These are phyloP conservation scores for Ispidina lecontei DNA, from an alignment of 2,797 vertebrate species.

Conservation along the genomic window DNA sequence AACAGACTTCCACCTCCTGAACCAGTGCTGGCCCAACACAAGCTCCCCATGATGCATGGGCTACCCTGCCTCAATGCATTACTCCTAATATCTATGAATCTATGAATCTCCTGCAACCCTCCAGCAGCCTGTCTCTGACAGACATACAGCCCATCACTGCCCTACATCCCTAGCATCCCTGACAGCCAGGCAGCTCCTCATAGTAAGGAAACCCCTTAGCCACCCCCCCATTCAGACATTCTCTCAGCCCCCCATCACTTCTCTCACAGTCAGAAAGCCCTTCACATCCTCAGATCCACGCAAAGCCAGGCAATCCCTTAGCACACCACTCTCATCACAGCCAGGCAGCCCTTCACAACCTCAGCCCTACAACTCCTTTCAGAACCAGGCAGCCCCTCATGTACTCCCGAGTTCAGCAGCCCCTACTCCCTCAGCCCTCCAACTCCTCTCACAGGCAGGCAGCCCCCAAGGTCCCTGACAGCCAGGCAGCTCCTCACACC, in stretches of 20 bases:
- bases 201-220: not conserved
- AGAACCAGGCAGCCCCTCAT: not conserved
- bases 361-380: not conserved
- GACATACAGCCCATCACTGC: not conserved
- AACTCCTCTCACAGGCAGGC: too few species aligned
- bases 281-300: not conserved
- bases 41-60: fast-evolving
- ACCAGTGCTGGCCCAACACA: fast-evolving
- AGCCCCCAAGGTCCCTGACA: not conserved
- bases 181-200: not conserved
- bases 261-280: not conserved
- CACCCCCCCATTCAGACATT: too few species aligned
- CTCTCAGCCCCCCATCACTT: not conserved
- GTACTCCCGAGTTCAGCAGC: not conserved
- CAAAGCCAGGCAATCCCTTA: not conserved
- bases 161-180: not conserved
- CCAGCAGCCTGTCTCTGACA: not conserved
- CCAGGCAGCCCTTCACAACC: not conserved
- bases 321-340: not conserved
- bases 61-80: not conserved
- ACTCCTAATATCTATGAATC: not conserved
- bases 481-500: too few species aligned
- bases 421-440: not conserved
- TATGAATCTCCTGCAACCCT: too few species aligned
- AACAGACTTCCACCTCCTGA: not conserved